Percentiles rank a stretch among this genome's conserved stretches.
Evolutionary conservation across 2,888 invertebrate species (phyloP).

Genomic region (Pasiphila rectangulata): DNA sequence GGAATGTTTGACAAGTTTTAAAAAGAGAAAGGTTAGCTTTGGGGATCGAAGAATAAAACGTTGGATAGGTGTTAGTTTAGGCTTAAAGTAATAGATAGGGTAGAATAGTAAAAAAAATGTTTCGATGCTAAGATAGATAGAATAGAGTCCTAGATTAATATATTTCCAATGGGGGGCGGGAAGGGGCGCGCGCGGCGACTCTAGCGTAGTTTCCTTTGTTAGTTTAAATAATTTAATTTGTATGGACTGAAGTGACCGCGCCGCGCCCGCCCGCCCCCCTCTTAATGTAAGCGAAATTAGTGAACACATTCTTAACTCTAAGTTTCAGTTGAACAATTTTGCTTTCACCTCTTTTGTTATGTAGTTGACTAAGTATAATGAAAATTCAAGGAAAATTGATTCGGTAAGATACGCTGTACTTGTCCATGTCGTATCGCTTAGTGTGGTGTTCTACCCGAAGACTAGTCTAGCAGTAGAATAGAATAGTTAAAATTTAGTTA

Average conservation of each 20-base stretch:
- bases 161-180: slow-evolving; percentile 52
- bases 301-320: slow-evolving; percentile 69
- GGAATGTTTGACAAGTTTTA: slow-evolving; percentile 66
- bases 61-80: slow-evolving; percentile 70
- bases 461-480: slow-evolving; percentile 82
- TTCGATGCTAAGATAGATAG: slow-evolving; percentile 77
- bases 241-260: slow-evolving; percentile 71
- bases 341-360: slow-evolving; percentile 80
- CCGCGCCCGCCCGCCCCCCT: slow-evolving; percentile 45
- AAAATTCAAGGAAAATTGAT: slow-evolving; percentile 69
- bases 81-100: slow-evolving; percentile 75
- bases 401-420: slow-evolving; percentile 75
- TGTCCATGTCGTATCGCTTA: slow-evolving; percentile 79
- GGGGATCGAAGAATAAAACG: slow-evolving; percentile 59
- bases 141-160: slow-evolving; percentile 72
- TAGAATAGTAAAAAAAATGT: slow-evolving; percentile 75
- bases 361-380: slow-evolving; percentile 79
- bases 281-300: slow-evolving; percentile 60
- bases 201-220: slow-evolving; percentile 78
- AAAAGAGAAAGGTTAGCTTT: slow-evolving; percentile 62
- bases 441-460: slow-evolving; percentile 80
- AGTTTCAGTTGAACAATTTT: slow-evolving; percentile 78
- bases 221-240: slow-evolving; percentile 80
- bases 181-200: slow-evolving; percentile 51
- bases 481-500: slow-evolving; percentile 81